These are phyloP conservation scores for Clitarchus hookeri DNA, from an alignment of 2,888 invertebrate species.

Conservation along the genomic window DNA sequence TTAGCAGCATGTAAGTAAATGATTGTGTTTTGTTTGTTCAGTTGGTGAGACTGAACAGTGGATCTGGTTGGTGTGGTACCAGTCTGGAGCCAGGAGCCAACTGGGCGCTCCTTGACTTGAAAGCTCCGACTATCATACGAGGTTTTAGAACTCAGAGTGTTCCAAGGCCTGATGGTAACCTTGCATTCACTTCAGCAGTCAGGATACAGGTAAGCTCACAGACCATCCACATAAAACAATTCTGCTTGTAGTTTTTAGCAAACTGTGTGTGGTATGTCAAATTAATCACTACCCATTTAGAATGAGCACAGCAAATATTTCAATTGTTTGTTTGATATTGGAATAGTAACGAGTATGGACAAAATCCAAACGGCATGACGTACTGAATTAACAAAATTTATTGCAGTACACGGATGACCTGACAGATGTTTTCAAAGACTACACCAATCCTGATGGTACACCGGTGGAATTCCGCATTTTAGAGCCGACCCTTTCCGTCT, in stretches of 20 bases:
- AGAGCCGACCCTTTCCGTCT: slow-evolving; percentile 86
- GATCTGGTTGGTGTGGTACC: slow-evolving; percentile 89
- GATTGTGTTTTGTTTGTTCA: slow-evolving; percentile 51
- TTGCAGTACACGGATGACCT: slow-evolving; percentile 83
- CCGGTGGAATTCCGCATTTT: slow-evolving; percentile 90
- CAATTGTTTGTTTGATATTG: no score
- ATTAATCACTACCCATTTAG: no score
- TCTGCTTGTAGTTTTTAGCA: no score
- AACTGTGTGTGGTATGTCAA: no score
- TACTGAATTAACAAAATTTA: neutral
- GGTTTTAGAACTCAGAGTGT: slow-evolving; percentile 92
- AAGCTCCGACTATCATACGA: slow-evolving; percentile 84
- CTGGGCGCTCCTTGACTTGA: slow-evolving; percentile 85
- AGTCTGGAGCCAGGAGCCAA: slow-evolving; percentile 84
- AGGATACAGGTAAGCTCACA: slow-evolving; percentile 61
- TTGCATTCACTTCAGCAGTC: slow-evolving; percentile 89
- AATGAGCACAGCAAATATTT: no score
- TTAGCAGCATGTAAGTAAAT: neutral
- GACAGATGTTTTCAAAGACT: slow-evolving; percentile 87
- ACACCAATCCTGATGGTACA: slow-evolving; percentile 90
- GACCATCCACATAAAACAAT: no score
- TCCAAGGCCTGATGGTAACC: slow-evolving; percentile 76
- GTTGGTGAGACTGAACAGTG: slow-evolving; percentile 83
- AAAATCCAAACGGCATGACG: neutral
- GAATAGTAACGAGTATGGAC: no score